These are phyloP conservation scores for Scaptomyza flava DNA, from an alignment of 2,888 invertebrate genomes.

Conservation along the genomic window DNA sequence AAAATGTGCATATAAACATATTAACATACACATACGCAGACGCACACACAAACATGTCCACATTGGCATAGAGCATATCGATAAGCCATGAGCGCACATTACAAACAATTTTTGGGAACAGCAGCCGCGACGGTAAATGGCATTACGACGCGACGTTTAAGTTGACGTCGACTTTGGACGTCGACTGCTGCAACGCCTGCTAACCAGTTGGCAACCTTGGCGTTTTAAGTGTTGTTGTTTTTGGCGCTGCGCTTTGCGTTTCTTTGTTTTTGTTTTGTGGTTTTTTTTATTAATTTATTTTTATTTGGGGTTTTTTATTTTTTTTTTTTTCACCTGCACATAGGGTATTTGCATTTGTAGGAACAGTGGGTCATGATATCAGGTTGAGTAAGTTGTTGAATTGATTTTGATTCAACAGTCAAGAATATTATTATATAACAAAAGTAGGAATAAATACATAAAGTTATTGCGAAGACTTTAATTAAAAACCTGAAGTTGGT, in stretches of 20 bases:
- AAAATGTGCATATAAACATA: constrained; percentile 11
- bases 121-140: constrained; percentile 59
- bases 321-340: constrained; percentile 34
- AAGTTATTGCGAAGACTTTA: background rate
- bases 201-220: constrained; percentile 77
- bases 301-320: constrained; percentile 57
- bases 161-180: constrained; percentile 44
- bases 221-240: constrained; percentile 54
- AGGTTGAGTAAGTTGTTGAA: background rate
- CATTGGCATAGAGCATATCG: constrained; percentile 33
- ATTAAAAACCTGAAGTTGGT: background rate
- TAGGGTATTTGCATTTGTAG: constrained; percentile 33
- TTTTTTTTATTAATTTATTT: constrained; percentile 17
- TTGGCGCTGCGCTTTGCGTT: constrained; percentile 61
- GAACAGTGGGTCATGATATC: constrained; percentile 9
- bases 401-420: background rate
- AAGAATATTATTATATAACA: background rate
- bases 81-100: constrained; percentile 47
- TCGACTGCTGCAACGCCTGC: constrained; percentile 37
- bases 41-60: background rate
- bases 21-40: background rate
- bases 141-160: constrained; percentile 50
- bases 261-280: constrained; percentile 20
- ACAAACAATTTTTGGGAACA: constrained; percentile 61
- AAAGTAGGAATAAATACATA: background rate